phyloP scores from a whole-genome alignment of 2,888 invertebrate genomes.

The Blera fallax region DNA sequence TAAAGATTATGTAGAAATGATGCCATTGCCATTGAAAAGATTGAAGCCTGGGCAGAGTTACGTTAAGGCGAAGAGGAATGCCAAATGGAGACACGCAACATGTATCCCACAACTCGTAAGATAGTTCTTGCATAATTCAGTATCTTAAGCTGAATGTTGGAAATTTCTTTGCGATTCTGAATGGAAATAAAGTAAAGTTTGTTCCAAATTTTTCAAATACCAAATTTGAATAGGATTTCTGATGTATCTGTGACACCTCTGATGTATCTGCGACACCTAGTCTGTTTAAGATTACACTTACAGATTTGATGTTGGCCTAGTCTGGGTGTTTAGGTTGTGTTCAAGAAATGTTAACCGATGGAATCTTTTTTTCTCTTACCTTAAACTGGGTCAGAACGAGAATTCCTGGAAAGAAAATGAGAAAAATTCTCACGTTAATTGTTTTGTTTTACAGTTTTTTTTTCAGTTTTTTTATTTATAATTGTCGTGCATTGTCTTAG shows the following conservation, averaged over 20 bases:
- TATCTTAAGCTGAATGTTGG: not conserved
- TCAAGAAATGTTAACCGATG: not conserved
- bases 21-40: constrained; percentile 17
- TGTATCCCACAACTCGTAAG: not conserved
- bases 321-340: not conserved
- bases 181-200: not conserved
- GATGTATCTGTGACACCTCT: not conserved
- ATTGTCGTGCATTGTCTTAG: constrained; percentile 17
- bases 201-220: constrained; percentile 2
- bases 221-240: not conserved
- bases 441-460: constrained; percentile 35
- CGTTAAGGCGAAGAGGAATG: not conserved
- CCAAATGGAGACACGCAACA: not conserved
- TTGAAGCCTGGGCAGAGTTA: not conserved
- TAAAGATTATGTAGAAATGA: constrained; percentile 58
- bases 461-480: not conserved
- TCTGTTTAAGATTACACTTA: not conserved
- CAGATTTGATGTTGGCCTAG: not conserved
- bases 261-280: not conserved
- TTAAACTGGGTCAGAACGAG: constrained; percentile 59
- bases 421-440: constrained; percentile 64
- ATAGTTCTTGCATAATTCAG: not conserved
- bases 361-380: constrained; percentile 36
- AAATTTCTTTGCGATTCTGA: not conserved
- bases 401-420: constrained; percentile 57